Base-by-base conservation (phyloP, 2,113 vertebrate species). In the Gambusia holbrooki region DNA sequence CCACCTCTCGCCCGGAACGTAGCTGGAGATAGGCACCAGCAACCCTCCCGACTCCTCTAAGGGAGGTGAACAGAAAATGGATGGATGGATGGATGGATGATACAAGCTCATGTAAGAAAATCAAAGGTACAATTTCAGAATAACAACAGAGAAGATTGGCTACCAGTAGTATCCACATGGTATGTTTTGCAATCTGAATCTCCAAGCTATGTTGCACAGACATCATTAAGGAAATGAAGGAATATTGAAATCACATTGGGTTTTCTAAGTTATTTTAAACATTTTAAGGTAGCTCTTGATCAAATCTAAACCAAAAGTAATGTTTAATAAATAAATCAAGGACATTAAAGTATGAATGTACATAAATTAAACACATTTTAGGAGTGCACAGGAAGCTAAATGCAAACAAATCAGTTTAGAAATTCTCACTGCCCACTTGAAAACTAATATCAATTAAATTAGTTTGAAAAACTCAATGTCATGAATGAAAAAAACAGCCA, bases 181-280 rank as follows among this genome's bases (percentile, higher is more conserved):
- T 62, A 62, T 6, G 40, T 81, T 80, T 54, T 78, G 81, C 81
- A 89, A 91, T 80, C 61, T 74, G 74, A 83, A 54, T 69, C 80
- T 69, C 58, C 25, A 74, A 65, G 83, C 60, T 70, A 61, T 77
- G 73, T 73, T 75, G 54, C 81, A 78, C 58, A 67, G 83, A 58
- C 74, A 69, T 73, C 66, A 15, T 32, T 15, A 64, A 85, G 54
- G 80, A 68, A 45, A 35, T 69, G 32, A 70, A 66, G 62, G 73
- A 71, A 68, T 58, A 58, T 58, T 65, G 28, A 19, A 68, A 54
- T 62, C 15, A n/a, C 54, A 42, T 29, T 15, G 35, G 11, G 15
- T 25, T 15, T 27, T 37, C 29, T 54, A 17, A 61, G 7, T 61
- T 40, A 29, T n/a, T 25, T 35, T 15, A 62, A 62, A 11, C 0